Percentiles rank a stretch among this genome's conserved stretches.
Conservation (phyloP, 2,888 invertebrate genomes). For the Micropterix aruncella region DNA sequence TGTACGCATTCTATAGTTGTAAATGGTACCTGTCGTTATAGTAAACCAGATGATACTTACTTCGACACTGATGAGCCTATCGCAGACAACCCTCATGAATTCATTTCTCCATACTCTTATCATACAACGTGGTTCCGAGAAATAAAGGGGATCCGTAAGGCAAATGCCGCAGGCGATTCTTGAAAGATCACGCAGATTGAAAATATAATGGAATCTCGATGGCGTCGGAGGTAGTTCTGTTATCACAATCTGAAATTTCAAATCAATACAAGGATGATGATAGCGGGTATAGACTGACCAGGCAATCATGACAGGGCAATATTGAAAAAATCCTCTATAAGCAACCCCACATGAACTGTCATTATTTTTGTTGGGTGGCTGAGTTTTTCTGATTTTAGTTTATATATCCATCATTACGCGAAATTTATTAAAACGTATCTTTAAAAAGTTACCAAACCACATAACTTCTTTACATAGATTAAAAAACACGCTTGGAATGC, state of each 20-base stretch:
- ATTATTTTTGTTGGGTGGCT: no score
- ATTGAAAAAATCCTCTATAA: background rate
- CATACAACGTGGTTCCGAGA: slow-evolving; percentile 52
- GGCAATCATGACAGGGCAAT: slow-evolving; percentile 2
- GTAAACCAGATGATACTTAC: slow-evolving; percentile 19
- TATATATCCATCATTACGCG: no score
- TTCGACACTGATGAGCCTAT: slow-evolving; percentile 59
- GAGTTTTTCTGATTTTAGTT: no score
- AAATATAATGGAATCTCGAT: slow-evolving; percentile 88
- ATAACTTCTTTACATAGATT: no score
- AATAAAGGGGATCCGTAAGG: slow-evolving; percentile 57
- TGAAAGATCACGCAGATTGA: slow-evolving; percentile 83
- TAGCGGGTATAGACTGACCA: slow-evolving; percentile 1
- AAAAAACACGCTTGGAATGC: no score
- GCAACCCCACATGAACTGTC: background rate
- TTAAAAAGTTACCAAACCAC: no score
- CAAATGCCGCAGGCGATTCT: slow-evolving; percentile 72
- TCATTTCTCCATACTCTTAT: slow-evolving; percentile 87
- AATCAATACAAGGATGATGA: no score
- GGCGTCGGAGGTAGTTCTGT: slow-evolving; percentile 80
- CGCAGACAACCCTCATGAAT: slow-evolving; percentile 74
- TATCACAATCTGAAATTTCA: slow-evolving; percentile 43
- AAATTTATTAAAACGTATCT: no score
- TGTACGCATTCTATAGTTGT: background rate
- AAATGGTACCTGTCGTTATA: background rate